Evolutionary conservation across 2,797 vertebrate species (phyloP).

Genomic region (Ceyx erithaca): DNA sequence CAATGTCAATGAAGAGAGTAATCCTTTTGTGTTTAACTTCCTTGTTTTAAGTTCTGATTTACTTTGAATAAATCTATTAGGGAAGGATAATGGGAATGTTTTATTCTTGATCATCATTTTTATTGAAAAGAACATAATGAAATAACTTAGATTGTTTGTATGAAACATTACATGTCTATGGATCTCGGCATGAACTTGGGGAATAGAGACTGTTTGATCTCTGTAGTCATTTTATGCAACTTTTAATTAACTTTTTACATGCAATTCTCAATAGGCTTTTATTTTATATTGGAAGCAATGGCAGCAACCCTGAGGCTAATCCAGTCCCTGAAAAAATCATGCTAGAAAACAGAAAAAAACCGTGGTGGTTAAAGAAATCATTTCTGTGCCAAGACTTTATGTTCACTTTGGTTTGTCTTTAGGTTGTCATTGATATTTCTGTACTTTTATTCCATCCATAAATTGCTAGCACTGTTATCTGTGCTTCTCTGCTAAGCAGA

Average conservation of each 20-base stretch:
- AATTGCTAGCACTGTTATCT: not conserved
- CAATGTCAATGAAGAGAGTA: not conserved
- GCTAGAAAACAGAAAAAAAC: not conserved
- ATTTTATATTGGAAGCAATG: not conserved
- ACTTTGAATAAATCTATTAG: not conserved
- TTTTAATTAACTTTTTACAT: slow-evolving; percentile 43
- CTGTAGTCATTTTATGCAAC: not conserved
- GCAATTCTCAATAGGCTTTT: not conserved
- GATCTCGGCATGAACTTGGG: not conserved
- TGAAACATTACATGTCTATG: not conserved
- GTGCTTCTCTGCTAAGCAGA: not conserved
- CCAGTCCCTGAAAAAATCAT: not conserved
- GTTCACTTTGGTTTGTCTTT: not conserved
- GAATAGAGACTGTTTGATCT: slow-evolving; percentile 24
- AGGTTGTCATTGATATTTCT: not conserved
- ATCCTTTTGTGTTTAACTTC: not conserved
- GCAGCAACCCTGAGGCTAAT: not conserved
- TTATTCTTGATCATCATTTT: slow-evolving; percentile 4
- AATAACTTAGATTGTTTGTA: not conserved
- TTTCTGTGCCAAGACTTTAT: not conserved
- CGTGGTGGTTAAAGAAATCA: not conserved
- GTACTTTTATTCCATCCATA: not conserved
- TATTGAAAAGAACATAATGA: not conserved
- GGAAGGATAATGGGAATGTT: not conserved
- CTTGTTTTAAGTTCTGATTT: slow-evolving; percentile 1